These are phyloP conservation scores for Dendrocopos noguchii DNA, from an alignment of 2,113 vertebrate genomes.

Conservation along the genomic window DNA sequence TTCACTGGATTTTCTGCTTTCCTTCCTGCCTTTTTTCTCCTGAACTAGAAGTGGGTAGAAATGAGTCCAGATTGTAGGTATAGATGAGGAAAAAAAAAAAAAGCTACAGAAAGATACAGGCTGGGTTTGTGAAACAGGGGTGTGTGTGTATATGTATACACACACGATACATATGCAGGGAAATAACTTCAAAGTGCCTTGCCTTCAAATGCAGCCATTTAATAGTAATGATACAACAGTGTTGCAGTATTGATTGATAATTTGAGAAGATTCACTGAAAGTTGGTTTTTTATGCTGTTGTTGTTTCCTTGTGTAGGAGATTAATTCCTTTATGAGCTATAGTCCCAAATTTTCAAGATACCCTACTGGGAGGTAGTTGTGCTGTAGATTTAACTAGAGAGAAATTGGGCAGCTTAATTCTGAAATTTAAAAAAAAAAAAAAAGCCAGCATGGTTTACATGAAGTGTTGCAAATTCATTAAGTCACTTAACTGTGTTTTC, in stretches of 20 bases:
- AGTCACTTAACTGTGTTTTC: neutral
- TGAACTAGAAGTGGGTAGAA: neutral
- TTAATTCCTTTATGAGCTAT: neutral
- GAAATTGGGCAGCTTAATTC: neutral
- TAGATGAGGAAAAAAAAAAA: neutral
- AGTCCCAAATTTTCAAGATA: neutral
- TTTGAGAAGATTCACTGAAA: neutral
- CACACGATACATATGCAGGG: neutral
- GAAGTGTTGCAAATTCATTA: neutral
- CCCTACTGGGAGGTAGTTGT: neutral
- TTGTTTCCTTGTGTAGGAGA: neutral
- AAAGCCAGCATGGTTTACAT: neutral
- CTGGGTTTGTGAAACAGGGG: neutral
- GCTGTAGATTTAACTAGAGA: neutral
- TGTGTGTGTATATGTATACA: too few relatives aligned
- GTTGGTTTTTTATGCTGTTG: neutral
- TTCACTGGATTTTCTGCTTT: neutral
- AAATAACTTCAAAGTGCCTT: neutral
- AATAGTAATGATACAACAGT: neutral
- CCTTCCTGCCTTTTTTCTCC: neutral
- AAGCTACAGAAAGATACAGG: neutral
- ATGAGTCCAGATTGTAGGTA: neutral
- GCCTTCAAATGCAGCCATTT: neutral
- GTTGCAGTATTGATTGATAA: neutral
- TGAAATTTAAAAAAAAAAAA: neutral